A percentile compares a stretch with the other conserved stretches of the same genome.
These are phyloP conservation scores for Chlorocebus sabaeus DNA, from an alignment of 2,113 vertebrate genomes.

Conservation along the genomic window DNA sequence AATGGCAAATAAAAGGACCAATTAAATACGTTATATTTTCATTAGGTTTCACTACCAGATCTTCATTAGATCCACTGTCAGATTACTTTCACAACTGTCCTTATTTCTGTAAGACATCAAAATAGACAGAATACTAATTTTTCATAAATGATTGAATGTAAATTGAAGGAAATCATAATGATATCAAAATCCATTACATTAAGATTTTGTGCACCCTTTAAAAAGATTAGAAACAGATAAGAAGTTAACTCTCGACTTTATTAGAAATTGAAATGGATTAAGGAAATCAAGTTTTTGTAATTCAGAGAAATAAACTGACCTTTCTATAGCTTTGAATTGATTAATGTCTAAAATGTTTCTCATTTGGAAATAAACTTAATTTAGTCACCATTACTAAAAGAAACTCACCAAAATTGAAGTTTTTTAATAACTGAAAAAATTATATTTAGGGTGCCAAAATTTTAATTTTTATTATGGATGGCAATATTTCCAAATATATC, in stretches of 20 bases:
- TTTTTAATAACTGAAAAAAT: slow-evolving; percentile 12
- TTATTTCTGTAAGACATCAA: neutral
- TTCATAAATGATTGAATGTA: neutral
- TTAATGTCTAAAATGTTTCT: neutral
- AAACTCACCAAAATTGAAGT: neutral
- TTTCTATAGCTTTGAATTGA: neutral
- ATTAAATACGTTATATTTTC: neutral
- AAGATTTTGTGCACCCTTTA: neutral
- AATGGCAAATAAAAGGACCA: neutral
- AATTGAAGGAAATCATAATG: neutral
- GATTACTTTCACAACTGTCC: neutral
- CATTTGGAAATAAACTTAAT: neutral
- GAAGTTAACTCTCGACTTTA: neutral
- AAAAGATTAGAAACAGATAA: neutral
- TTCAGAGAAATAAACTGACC: neutral
- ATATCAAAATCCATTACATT: neutral
- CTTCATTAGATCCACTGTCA: neutral
- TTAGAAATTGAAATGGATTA: neutral
- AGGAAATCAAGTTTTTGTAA: neutral
- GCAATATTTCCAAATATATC: neutral
- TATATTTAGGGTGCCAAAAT: neutral
- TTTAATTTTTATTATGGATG: neutral
- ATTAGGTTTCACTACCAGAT: neutral
- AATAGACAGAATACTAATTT: neutral
- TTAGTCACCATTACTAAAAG: neutral